Conservation (phyloP, 2,797 vertebrate genomes). For the Chelmon rostratus region DNA sequence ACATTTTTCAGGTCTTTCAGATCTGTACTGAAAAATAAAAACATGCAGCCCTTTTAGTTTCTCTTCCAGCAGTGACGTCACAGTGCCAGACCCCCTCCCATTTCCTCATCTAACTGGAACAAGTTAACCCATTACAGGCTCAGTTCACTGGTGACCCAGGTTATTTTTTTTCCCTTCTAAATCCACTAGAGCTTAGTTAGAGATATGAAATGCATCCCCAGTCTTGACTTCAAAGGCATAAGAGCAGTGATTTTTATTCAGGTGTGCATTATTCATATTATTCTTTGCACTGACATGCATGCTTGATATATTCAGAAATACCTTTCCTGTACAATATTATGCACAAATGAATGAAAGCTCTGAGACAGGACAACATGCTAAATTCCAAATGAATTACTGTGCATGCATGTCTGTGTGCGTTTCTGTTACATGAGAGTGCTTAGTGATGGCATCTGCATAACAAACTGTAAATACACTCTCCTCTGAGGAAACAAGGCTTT, state of each 20-base stretch:
- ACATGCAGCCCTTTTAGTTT: conserved; percentile 29
- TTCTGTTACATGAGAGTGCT: conserved; percentile 25
- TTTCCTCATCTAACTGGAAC: not conserved
- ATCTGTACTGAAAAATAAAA: not conserved
- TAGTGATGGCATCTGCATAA: conserved; percentile 34
- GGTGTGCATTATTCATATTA: conserved; percentile 42
- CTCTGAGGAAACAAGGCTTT: conserved; percentile 25
- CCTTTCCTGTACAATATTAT: conserved; percentile 32
- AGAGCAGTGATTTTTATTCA: conserved; percentile 9
- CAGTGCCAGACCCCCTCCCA: conserved; percentile 2
- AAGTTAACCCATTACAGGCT: conserved; percentile 68
- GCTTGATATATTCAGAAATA: conserved; percentile 38
- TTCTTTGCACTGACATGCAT: conserved; percentile 22
- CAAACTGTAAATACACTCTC: conserved; percentile 34
- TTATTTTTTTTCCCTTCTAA: not conserved
- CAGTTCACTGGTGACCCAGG: not conserved
- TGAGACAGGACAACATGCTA: conserved; percentile 16
- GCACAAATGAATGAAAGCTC: conserved; percentile 9
- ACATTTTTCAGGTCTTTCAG: not conserved
- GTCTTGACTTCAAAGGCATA: conserved; percentile 32
- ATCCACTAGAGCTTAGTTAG: not conserved
- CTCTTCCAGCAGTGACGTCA: conserved; percentile 37
- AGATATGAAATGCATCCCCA: not conserved
- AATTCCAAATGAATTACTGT: conserved; percentile 25
- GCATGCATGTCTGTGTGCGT: conserved; percentile 10